phyloP scores from a whole-genome alignment of 2,888 invertebrate genomes.

The Mythimna pallens region DNA sequence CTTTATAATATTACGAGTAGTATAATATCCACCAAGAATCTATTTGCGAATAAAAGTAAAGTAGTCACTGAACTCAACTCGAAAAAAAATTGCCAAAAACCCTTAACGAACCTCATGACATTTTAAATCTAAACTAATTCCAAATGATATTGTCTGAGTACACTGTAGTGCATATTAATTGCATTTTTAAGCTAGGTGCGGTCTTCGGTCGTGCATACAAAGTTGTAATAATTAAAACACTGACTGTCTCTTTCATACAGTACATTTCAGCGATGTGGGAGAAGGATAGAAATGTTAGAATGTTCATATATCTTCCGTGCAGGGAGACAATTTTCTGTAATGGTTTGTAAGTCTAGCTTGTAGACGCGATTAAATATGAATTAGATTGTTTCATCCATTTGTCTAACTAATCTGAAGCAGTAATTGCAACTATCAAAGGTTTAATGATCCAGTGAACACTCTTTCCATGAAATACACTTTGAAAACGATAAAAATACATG shows the following conservation, averaged over 20 bases:
- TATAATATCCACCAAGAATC: too few species aligned
- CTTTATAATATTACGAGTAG: too few species aligned
- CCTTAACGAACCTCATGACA: constrained; percentile 10
- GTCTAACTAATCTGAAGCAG: not conserved
- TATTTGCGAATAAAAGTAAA: too few species aligned
- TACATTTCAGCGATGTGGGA: not conserved
- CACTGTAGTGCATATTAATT: constrained; percentile 56
- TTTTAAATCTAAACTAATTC: constrained; percentile 45
- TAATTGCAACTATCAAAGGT: not conserved
- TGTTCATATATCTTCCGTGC: constrained; percentile 25
- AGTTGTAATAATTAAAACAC: constrained; percentile 48
- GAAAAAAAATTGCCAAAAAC: too few species aligned
- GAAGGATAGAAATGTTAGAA: constrained; percentile 18
- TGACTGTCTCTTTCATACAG: constrained; percentile 33
- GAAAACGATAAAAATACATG: constrained; percentile 15
- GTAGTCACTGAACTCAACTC: too few species aligned
- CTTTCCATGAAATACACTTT: not conserved
- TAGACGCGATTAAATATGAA: constrained; percentile 39
- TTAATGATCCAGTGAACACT: not conserved
- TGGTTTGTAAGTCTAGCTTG: constrained; percentile 36
- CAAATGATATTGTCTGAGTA: constrained; percentile 37
- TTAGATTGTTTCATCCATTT: constrained; percentile 20
- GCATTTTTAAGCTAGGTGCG: constrained; percentile 45
- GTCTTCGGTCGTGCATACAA: constrained; percentile 51
- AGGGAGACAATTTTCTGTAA: constrained; percentile 48